phyloP scores from a whole-genome alignment of 2,888 invertebrate species.

The Lasioglossum zephyrum region DNA sequence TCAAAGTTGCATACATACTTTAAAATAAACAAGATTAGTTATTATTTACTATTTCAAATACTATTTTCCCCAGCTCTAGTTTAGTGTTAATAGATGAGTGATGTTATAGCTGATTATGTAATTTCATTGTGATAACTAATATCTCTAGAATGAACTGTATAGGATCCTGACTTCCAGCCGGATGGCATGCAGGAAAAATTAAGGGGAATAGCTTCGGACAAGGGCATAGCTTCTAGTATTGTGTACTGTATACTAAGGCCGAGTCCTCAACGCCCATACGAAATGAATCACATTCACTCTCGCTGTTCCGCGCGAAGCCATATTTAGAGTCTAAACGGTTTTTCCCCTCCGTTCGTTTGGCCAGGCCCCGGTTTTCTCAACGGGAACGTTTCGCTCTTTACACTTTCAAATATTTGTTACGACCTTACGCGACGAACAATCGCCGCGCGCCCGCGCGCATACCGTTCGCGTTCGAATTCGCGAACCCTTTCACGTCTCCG shows the following conservation, averaged over 20 bases:
- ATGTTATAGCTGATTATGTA: too few relatives aligned
- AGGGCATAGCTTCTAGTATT: too few relatives aligned
- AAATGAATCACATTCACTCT: slow-evolving; percentile 71
- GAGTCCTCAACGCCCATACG: slow-evolving; percentile 55
- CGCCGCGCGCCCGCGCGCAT: slow-evolving; percentile 17
- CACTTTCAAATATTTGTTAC: slow-evolving; percentile 62
- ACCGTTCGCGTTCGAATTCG: slow-evolving; percentile 17
- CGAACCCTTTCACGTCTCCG: slow-evolving; percentile 49
- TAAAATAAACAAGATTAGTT: too few relatives aligned
- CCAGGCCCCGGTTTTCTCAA: slow-evolving; percentile 24
- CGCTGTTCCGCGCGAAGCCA: slow-evolving; percentile 43
- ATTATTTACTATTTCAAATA: too few relatives aligned
- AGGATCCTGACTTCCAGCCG: too few relatives aligned
- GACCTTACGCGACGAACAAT: slow-evolving; percentile 55
- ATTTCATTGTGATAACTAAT: too few relatives aligned
- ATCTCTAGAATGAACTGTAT: too few relatives aligned
- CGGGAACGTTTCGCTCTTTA: slow-evolving; percentile 33
- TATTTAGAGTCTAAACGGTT: slow-evolving; percentile 59
- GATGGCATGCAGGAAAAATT: too few relatives aligned
- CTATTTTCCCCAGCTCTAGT: too few relatives aligned
- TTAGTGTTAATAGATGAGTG: too few relatives aligned
- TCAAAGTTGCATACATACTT: too few relatives aligned
- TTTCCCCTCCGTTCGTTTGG: slow-evolving; percentile 38
- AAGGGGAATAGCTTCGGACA: too few relatives aligned
- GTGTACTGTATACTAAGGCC: slow-evolving; percentile 43